phyloP scores from a whole-genome alignment of 2,888 invertebrate genomes.

The Nemotelus pantherinus region DNA sequence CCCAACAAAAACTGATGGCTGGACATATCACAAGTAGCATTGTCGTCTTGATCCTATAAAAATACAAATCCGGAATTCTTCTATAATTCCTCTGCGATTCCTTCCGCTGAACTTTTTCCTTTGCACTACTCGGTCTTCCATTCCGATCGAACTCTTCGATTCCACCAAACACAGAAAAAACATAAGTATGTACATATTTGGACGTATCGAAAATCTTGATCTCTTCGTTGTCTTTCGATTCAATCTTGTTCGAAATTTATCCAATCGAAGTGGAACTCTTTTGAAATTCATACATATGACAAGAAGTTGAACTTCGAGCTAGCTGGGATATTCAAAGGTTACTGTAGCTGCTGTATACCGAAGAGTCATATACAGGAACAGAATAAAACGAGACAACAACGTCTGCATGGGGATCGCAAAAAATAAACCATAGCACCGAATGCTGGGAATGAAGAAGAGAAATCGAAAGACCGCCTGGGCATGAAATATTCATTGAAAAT shows the following conservation, averaged over 20 bases:
- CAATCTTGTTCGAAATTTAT: constrained; percentile 31
- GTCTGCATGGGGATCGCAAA: background rate
- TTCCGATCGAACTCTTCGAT: too few species aligned
- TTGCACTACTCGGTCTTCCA: too few species aligned
- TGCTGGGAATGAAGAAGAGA: background rate
- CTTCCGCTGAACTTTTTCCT: background rate
- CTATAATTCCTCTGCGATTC: background rate
- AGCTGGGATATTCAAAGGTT: too few species aligned
- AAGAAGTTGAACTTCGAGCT: background rate
- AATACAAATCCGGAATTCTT: background rate
- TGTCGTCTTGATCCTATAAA: background rate
- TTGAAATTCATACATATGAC: background rate
- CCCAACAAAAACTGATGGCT: background rate
- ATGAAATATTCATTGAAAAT: constrained; percentile 43
- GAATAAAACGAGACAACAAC: background rate
- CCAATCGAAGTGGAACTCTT: constrained; percentile 10
- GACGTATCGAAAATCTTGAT: too few species aligned
- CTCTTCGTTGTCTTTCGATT: constrained; percentile 2
- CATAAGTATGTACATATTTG: too few species aligned
- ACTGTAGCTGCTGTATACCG: too few species aligned
- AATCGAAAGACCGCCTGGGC: constrained; percentile 8
- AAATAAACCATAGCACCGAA: background rate
- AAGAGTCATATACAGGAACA: background rate
- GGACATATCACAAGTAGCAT: too few species aligned
- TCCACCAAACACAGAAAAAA: too few species aligned